These are phyloP conservation scores for Protobothrops mucrosquamatus DNA, from an alignment of 2,113 vertebrate species.

Conservation along the genomic window DNA sequence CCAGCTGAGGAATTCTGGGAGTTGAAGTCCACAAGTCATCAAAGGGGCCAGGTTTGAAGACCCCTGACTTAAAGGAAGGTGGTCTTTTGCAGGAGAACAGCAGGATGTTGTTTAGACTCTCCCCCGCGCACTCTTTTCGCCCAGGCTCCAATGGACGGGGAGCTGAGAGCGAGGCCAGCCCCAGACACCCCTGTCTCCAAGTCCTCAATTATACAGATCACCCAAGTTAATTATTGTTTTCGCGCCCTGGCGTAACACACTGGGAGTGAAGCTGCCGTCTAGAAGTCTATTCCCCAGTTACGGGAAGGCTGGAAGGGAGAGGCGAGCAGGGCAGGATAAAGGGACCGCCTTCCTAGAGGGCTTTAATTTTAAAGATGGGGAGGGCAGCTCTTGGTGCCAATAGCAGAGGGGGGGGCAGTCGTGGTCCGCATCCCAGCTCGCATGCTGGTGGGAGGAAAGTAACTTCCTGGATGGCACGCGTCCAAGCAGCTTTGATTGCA, in stretches of 20 bases:
- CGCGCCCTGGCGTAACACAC: neutral
- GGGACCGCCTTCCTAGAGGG: too few relatives aligned
- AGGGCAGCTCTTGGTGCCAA: neutral
- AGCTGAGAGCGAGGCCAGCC: too few relatives aligned
- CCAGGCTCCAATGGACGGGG: neutral
- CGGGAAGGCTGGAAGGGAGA: accelerated
- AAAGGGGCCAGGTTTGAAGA: too few relatives aligned
- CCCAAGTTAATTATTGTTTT: neutral
- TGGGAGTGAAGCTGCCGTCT: neutral
- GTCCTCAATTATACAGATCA: neutral
- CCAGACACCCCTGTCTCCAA: neutral
- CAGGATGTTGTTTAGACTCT: neutral
- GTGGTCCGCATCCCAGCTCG: neutral
- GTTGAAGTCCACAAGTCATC: too few relatives aligned
- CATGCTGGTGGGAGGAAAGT: neutral
- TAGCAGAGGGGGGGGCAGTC: neutral
- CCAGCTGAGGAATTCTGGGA: too few relatives aligned
- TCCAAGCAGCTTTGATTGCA: neutral
- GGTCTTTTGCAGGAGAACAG: neutral
- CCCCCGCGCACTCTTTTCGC: neutral
- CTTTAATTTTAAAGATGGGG: neutral
- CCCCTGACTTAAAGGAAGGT: too few relatives aligned
- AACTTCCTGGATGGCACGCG: neutral
- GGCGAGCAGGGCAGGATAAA: neutral
- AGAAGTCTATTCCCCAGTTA: neutral